Conservation (phyloP, 1,140 invertebrate species). For the Lordiphosa collinella region DNA sequence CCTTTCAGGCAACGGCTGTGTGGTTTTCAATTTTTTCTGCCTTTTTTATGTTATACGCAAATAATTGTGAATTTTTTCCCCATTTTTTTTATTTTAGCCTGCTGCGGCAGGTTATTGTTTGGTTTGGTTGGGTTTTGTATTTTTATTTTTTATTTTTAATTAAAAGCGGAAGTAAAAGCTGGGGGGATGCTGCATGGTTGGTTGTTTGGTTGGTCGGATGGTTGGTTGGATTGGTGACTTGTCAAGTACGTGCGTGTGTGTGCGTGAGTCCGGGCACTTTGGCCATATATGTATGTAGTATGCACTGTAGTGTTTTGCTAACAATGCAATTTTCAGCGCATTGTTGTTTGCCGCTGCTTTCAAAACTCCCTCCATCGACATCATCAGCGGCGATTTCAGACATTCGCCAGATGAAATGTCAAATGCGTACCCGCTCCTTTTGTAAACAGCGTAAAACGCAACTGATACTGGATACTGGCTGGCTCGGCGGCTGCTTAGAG, state of each 20-base stretch:
- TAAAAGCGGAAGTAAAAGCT: constrained; percentile 75
- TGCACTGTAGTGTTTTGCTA: constrained; percentile 71
- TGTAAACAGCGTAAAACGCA: constrained; percentile 41
- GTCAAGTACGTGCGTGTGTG: constrained; percentile 59
- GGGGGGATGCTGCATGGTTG: constrained; percentile 10
- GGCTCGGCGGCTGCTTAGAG: constrained; percentile 44
- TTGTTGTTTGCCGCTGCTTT: constrained; percentile 42
- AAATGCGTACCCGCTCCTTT: constrained; percentile 43
- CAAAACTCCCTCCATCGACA: constrained; percentile 51
- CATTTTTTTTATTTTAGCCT: constrained; percentile 36
- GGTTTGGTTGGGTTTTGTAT: constrained; percentile 43
- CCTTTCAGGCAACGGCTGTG: constrained; percentile 43
- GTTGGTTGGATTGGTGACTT: constrained; percentile 40
- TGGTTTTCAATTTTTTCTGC: constrained; percentile 47
- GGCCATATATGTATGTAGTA: constrained; percentile 38
- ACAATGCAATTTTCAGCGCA: constrained; percentile 72
- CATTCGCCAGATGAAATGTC: constrained; percentile 64
- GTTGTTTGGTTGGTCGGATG: constrained; percentile 6
- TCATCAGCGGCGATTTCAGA: constrained; percentile 57
- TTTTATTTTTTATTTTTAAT: constrained; percentile 75
- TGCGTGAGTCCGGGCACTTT: constrained; percentile 47
- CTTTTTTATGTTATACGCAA: constrained; percentile 61
- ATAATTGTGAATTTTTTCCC: constrained; percentile 69
- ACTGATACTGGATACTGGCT: constrained; percentile 26
- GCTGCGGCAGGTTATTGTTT: constrained; percentile 59